phyloP scores from a whole-genome alignment of 2,797 vertebrate genomes.

The Picus viridis region DNA sequence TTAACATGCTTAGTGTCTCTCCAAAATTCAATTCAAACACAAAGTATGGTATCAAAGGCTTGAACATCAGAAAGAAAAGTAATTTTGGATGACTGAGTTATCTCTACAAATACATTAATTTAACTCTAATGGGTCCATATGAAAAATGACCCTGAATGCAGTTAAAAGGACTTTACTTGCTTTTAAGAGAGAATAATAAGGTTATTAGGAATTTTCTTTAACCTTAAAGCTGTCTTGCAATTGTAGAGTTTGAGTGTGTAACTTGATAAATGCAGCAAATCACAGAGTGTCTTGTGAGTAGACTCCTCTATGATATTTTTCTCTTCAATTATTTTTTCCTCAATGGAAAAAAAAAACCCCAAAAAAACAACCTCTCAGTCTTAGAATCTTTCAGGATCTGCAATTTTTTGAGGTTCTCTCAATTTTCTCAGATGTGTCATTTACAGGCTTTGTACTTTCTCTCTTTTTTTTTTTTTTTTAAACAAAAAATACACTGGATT shows the following conservation, averaged over 20 bases:
- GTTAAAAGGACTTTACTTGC: conserved; percentile 74
- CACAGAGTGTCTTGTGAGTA: neutral
- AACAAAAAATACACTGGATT: neutral
- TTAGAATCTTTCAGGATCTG: neutral
- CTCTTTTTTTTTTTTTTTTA: neutral
- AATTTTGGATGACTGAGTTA: conserved; percentile 78
- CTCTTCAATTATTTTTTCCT: neutral
- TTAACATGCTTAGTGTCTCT: conserved; percentile 76
- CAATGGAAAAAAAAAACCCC: neutral
- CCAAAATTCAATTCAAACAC: conserved; percentile 82
- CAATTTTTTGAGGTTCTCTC: neutral
- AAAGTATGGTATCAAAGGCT: conserved; percentile 83
- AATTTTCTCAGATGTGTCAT: neutral
- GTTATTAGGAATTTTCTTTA: conserved; percentile 71
- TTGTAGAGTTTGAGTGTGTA: neutral
- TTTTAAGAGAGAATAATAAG: conserved; percentile 72
- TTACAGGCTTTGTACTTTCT: neutral
- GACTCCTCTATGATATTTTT: neutral
- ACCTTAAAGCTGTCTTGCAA: conserved; percentile 59
- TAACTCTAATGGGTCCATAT: conserved; percentile 71
- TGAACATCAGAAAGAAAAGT: conserved; percentile 80
- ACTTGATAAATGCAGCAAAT: conserved; percentile 52
- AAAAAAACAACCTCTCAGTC: too few relatives aligned
- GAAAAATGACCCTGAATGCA: conserved; percentile 70
- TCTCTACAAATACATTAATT: conserved; percentile 79